Evolutionary conservation across 2,113 vertebrate species (phyloP).

Genomic region (Syngnathus typhle): DNA sequence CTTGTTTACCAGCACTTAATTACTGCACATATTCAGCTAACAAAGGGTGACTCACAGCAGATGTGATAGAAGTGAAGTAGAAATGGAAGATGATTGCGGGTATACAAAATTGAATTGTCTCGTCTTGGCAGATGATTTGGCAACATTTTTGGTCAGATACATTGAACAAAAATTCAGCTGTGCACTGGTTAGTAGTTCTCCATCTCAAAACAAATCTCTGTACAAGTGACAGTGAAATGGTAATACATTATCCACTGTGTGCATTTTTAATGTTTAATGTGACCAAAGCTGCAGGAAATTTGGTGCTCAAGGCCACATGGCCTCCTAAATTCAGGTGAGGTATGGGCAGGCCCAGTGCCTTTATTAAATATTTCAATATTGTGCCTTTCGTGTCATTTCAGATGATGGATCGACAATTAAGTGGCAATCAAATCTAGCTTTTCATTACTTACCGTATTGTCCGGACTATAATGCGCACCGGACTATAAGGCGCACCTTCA

Average conservation of each 20-base stretch:
- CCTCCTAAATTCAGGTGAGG: conserved; percentile 35
- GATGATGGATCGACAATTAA: conserved; percentile 11
- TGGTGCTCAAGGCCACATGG: conserved; percentile 50
- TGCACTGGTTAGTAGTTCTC: not conserved
- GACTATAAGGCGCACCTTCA: no score
- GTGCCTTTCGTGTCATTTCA: conserved; percentile 6
- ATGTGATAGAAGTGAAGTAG: not conserved
- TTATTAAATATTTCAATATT: conserved; percentile 45
- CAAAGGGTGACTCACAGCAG: not conserved
- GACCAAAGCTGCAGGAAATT: conserved; percentile 25
- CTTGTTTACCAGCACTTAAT: not conserved
- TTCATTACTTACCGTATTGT: not conserved
- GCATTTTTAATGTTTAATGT: not conserved
- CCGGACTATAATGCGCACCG: no score
- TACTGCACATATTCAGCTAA: not conserved
- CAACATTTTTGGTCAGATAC: not conserved
- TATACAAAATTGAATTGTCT: not conserved
- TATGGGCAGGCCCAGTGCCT: conserved; percentile 56
- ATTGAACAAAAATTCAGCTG: not conserved
- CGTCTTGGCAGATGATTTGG: not conserved
- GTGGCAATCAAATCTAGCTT: conserved; percentile 1
- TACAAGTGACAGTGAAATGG: not conserved
- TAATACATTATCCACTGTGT: not conserved
- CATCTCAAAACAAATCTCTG: not conserved
- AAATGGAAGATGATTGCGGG: not conserved